phyloP scores from a whole-genome alignment of 2,113 vertebrate species.

The Actinemys pallida region DNA sequence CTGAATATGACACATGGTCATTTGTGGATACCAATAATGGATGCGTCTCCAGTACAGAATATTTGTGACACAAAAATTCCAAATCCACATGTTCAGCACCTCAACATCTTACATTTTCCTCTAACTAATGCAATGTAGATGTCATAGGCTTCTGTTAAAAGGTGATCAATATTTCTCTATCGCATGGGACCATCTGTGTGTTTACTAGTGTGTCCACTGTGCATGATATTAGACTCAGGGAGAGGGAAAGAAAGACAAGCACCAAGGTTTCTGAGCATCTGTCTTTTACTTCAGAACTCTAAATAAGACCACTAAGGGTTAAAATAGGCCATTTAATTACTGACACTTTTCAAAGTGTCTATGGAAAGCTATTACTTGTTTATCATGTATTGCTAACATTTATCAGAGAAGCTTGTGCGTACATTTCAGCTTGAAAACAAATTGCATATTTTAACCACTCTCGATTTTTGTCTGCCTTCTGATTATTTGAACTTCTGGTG shows the following conservation, averaged over 20 bases:
- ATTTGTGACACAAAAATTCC: neutral
- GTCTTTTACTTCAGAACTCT: neutral
- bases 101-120: neutral
- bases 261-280: neutral
- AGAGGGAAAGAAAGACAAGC: neutral
- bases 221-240: neutral
- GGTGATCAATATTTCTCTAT: neutral
- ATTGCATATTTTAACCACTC: neutral
- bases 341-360: neutral
- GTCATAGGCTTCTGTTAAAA: neutral
- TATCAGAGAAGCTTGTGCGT: accelerated
- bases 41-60: neutral
- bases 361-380: neutral
- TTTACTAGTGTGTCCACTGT: neutral
- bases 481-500: neutral
- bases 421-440: neutral
- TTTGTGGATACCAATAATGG: neutral
- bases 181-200: neutral
- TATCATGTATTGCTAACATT: neutral
- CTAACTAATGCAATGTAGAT: neutral
- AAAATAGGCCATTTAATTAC: neutral
- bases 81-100: neutral
- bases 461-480: neutral
- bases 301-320: neutral
- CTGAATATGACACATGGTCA: neutral